These are phyloP conservation scores for Aphelocoma californica DNA, from an alignment of 2,797 vertebrate genomes.

Conservation along the genomic window DNA sequence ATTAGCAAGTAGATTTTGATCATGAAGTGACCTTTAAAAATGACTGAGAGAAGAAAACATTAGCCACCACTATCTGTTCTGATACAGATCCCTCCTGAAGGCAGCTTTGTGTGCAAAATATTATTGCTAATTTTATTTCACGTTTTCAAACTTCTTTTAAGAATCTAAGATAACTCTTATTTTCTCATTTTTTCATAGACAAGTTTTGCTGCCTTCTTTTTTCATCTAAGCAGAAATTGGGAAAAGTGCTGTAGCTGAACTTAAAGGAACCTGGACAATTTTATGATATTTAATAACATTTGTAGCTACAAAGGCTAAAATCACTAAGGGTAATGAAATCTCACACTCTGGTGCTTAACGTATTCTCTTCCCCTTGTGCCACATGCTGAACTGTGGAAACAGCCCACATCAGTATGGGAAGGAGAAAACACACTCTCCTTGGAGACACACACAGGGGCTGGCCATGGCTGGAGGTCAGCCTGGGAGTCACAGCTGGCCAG, in stretches of 20 bases:
- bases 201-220: neutral
- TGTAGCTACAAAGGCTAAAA: conserved; percentile 37
- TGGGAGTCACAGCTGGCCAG: neutral
- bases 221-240: neutral
- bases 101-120: conserved; percentile 33
- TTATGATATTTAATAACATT: conserved; percentile 48
- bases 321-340: conserved; percentile 37
- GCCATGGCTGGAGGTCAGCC: neutral
- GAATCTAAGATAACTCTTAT: neutral
- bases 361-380: neutral
- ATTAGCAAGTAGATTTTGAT: conserved; percentile 60
- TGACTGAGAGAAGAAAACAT: conserved; percentile 40
- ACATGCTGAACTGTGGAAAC: neutral
- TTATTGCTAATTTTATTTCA: conserved; percentile 37
- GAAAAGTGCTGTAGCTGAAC: conserved; percentile 8
- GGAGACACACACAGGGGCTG: neutral
- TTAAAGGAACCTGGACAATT: conserved; percentile 43
- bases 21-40: conserved; percentile 63
- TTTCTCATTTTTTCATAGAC: neutral
- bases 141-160: conserved; percentile 11
- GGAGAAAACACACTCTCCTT: neutral
- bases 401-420: neutral
- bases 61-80: conserved; percentile 3
- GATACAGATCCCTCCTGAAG: conserved; percentile 33
- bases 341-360: neutral